Evolutionary conservation across 2,797 vertebrate species (phyloP).

Genomic region (Sebastolobus alascanus): DNA sequence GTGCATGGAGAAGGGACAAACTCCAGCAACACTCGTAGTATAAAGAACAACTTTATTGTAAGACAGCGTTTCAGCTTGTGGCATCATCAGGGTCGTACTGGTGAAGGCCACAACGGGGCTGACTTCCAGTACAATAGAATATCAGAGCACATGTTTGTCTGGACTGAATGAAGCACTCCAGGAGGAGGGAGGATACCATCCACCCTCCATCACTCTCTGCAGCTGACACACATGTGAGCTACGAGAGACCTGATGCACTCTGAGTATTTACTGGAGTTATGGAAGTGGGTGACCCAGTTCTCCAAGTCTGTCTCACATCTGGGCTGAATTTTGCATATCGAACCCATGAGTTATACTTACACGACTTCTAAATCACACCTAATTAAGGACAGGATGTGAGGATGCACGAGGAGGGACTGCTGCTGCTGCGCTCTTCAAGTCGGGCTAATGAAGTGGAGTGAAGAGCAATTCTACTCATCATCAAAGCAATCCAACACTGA

Average conservation of each 20-base stretch:
- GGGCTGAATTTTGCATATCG: conserved; percentile 53
- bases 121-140: background rate
- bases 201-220: background rate
- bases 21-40: too few relatives aligned
- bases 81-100: too few relatives aligned
- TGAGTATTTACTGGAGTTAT: conserved; percentile 31
- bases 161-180: background rate
- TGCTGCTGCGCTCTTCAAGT: background rate
- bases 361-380: conserved; percentile 13
- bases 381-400: conserved; percentile 29
- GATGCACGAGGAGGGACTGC: background rate
- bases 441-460: conserved; percentile 14
- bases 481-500: background rate
- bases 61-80: too few relatives aligned
- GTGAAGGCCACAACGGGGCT: background rate
- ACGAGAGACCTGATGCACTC: conserved; percentile 15
- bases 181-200: background rate
- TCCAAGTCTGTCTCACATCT: conserved; percentile 46
- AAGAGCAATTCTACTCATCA: background rate
- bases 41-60: too few relatives aligned
- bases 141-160: background rate
- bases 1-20: too few relatives aligned
- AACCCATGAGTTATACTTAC: conserved; percentile 22
- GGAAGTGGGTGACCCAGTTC: conserved; percentile 67
- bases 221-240: conserved; percentile 13